Percentiles rank a stretch among this genome's conserved stretches.
phyloP scores from a whole-genome alignment of 2,113 vertebrate genomes.

The Phalacrocorax aristotelis region DNA sequence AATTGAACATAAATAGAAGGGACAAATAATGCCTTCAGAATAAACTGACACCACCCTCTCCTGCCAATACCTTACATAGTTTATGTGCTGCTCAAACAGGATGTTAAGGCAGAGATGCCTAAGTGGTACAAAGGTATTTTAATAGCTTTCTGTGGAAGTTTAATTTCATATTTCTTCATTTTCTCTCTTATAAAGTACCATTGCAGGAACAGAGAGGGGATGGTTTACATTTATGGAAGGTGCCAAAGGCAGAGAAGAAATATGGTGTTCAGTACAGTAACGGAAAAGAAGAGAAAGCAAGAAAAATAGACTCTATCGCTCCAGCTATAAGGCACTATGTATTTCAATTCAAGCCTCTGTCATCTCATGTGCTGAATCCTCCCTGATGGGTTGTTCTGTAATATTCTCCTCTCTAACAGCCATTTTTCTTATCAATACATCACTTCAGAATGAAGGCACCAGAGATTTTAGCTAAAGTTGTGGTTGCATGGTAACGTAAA shows the following conservation, averaged over 20 bases:
- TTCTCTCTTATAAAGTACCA: background rate
- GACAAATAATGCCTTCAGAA: background rate
- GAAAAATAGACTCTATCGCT: conserved; percentile 13
- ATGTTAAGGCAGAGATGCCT: background rate
- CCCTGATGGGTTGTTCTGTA: conserved; percentile 29
- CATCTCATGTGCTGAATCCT: background rate
- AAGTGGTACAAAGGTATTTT: background rate
- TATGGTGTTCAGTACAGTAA: background rate
- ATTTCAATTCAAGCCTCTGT: conserved; percentile 46
- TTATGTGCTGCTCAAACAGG: background rate
- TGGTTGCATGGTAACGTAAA: background rate
- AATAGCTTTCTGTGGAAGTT: conserved; percentile 15
- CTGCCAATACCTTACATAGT: background rate
- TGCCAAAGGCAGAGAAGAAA: conserved; percentile 29
- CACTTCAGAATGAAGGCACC: background rate
- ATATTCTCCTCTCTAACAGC: background rate
- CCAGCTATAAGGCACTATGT: conserved; percentile 5
- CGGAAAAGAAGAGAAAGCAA: conserved; percentile 39
- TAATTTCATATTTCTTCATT: conserved; percentile 6
- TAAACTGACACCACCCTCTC: background rate
- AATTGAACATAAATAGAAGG: background rate
- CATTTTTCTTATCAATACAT: conserved; percentile 20
- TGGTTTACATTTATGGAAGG: conserved; percentile 27
- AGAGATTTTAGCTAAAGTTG: conserved; percentile 11
- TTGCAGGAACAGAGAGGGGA: background rate